Base-by-base conservation (phyloP, 2,888 invertebrate genomes). In the Hecatera dysodea region DNA sequence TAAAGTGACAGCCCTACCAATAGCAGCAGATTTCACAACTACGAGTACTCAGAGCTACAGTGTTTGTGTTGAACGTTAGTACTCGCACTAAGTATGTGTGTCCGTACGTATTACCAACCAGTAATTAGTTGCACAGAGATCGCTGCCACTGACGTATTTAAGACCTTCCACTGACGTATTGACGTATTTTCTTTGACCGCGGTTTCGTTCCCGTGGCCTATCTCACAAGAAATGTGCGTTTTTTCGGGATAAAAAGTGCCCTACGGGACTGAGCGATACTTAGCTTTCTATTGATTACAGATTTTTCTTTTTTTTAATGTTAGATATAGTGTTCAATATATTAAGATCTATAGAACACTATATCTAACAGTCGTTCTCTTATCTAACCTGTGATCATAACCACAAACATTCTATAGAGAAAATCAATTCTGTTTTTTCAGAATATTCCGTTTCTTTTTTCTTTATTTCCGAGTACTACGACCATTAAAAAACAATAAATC, bases 31-130 rank as follows among this genome's bases (percentile, higher is more conserved):
- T 88, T 90, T 84, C 86, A 78, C 84, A 88, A 86, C 85, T 79
- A 82, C n/a, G n/a, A n/a, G n/a, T n/a, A n/a, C 73, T 84, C 67
- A 66, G 36, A 68, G 72, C 55, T 67, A 80, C 73, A 75, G 36
- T 87, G 83, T 90, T 89, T 90, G 86, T 84, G 64, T 83, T 84
- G 72, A 77, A 83, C 78, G 81, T 89, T 89, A 86, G 86, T 59
- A 63, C 69, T 89, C 85, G 86, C 33, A 53, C 62, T 74, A 85
- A 82, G 84, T 80, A 66, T 72, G 66, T 75, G 69, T 68, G 57
- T 57, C 29, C 24, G 55, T 50, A 27, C 52, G 36, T 67, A 79
- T 64, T 50, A 50, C 71, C 80, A 76, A 79, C 74, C 69, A 83
- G 85, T 86, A 88, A 89, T 89, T 88, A 86, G 84, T 86, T 39